phyloP scores from a whole-genome alignment of 2,888 invertebrate genomes.

The Physocephala rufipes region DNA sequence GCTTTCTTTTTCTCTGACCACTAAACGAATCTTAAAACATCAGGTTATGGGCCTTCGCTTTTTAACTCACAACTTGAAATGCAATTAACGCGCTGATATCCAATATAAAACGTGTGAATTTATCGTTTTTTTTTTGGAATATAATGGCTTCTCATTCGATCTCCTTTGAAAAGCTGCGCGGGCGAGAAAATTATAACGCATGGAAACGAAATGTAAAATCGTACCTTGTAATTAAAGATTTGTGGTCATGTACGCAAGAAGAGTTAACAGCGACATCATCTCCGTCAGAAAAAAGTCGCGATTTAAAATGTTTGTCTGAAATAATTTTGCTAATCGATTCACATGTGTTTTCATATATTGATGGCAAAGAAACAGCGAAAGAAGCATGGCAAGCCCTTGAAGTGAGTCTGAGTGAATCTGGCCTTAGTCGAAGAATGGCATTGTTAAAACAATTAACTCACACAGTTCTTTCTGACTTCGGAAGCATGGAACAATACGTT shows the following conservation, averaged over 20 bases:
- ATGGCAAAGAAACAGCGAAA: no score
- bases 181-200: no score
- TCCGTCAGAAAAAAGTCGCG: not conserved
- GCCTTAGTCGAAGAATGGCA: slow-evolving; percentile 17
- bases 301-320: not conserved
- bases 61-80: no score
- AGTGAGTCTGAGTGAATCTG: slow-evolving; percentile 12
- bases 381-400: no score
- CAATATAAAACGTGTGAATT: not conserved
- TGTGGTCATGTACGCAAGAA: not conserved
- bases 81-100: no score
- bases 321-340: no score
- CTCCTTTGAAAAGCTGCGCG: not conserved
- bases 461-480: slow-evolving; percentile 20
- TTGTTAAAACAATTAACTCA: slow-evolving; percentile 17
- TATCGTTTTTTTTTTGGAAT: not conserved
- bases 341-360: no score
- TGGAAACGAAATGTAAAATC: slow-evolving; percentile 2
- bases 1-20: no score
- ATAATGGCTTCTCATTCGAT: not conserved
- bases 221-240: not conserved
- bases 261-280: not conserved
- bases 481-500: slow-evolving; percentile 25
- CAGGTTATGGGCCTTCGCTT: no score
- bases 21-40: no score